Base-by-base conservation (phyloP, 2,797 vertebrate genomes). In the Tapera naevia region DNA sequence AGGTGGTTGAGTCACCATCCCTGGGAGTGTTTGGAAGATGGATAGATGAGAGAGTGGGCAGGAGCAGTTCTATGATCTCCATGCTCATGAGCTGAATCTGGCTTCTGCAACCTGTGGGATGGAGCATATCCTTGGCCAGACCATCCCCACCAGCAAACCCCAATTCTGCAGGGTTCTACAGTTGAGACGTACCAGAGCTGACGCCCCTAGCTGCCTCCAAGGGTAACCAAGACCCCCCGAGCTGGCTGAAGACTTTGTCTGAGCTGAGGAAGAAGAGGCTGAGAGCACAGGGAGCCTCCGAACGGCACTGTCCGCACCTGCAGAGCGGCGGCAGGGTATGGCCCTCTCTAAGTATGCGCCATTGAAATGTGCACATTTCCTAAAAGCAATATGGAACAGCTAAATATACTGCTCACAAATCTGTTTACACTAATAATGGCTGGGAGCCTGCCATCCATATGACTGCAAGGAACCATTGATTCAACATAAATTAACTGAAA, bases 391-490 rank as follows among this genome's bases (percentile, higher is more conserved):
- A 97, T 97, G 97, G 97, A 96, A 28, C 87, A 87, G 96, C 96
- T 97, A 96, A 97, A 97, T 97, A 96, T 97, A 96, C 91, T 88
- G 95, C 95, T 95, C 95, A 95, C 94, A 97, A 97, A 97, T 97
- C 97, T 97, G 97, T 97, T 97, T 96, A 94, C 94, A 96, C 95
- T 96, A 94, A 96, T 96, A 97, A 95, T 89, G 96, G 91, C 96
- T 97, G 97, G 97, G 97, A 95, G 92, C 65, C 94, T 97, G 97
- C 97, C 97, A 97, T 97, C 95, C 96, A 97, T 96, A 96, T 97
- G 96, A 96, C 96, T 95, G 95, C 92, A 13, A 80, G 50, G 79
- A 95, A 48, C 93, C 93, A 92, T 58, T 24, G 71, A 90, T 92
- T 88, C 96, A 88, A 88, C 95, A 95, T 71, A 89, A 96, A 96